Conservation (phyloP, 2,888 invertebrate genomes). For the Morpho achilles region DNA sequence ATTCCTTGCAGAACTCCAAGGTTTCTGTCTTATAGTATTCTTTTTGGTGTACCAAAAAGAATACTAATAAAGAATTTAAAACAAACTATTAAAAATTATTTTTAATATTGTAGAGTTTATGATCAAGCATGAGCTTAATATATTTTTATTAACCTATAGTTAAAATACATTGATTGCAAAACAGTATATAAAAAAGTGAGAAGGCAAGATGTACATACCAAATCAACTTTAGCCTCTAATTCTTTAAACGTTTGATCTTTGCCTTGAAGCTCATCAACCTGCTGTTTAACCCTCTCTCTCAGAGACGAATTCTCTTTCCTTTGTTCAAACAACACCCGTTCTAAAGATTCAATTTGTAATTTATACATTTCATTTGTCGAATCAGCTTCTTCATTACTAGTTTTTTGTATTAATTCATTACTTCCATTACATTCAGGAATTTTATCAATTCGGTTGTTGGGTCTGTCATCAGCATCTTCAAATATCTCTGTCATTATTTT, state of each 20-base stretch:
- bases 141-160: too few relatives aligned
- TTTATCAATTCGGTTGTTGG: slow-evolving; percentile 15
- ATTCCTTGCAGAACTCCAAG: too few relatives aligned
- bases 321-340: slow-evolving; percentile 56
- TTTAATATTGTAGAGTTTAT: too few relatives aligned
- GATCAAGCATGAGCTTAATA: too few relatives aligned
- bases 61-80: too few relatives aligned
- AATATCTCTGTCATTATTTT: slow-evolving; percentile 70
- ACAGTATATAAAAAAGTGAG: not conserved
- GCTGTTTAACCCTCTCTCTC: slow-evolving; percentile 56
- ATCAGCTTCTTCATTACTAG: slow-evolving; percentile 25
- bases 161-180: too few relatives aligned
- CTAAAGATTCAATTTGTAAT: slow-evolving; percentile 60
- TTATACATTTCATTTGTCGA: slow-evolving; percentile 45
- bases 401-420: not conserved
- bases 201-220: slow-evolving; percentile 41
- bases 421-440: slow-evolving; percentile 2
- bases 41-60: too few relatives aligned
- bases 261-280: slow-evolving; percentile 54
- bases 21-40: too few relatives aligned
- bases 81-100: too few relatives aligned
- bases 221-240: slow-evolving; percentile 70
- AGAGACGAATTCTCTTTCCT: slow-evolving; percentile 54
- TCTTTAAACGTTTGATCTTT: slow-evolving; percentile 66
- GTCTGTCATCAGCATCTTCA: slow-evolving; percentile 42